Base-by-base conservation (phyloP, 2,888 invertebrate genomes). In the Trissoscelio sp. region DNA sequence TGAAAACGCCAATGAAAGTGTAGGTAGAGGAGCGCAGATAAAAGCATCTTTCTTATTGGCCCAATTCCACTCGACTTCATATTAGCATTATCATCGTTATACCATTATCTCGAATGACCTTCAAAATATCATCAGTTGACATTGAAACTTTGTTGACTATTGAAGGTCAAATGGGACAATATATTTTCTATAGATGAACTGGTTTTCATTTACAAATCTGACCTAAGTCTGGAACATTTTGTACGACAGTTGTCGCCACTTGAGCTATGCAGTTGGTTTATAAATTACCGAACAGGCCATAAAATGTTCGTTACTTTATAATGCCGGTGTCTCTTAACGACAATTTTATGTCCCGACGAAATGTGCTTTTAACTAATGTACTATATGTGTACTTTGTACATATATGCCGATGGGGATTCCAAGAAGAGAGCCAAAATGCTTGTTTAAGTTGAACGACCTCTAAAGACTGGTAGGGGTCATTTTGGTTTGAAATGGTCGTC, bases 1-100 rank as follows among this genome's bases (percentile, higher is more conserved):
- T 82, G 82, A 82, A 82, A 82, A 79, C 42, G 82, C 66, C 60
- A 82, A 77, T 73, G 81, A 81, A 82, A 79, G 81, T 82, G 78
- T 42, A 74, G 81, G 69, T 37, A 67, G 64, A 57, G 16, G 70
- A 69, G 48, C 34, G 16, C 78, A 48, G 73, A 73, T 69, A 74
- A 74, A 67, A n/a, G 58, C 67, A 72, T 79, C 74, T 78, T 81
- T 81, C 74, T 79, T 67, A 73, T 73, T 78, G 81, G 77, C 62
- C 69, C 73, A 69, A 73, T 74, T 78, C 77, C 28, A 28, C 14
- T 64, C 12, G 44, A 22, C 39, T 18, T 64, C 28, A 34, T 44
- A 34, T 58, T 58, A 60, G 51, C 58, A 39, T 53, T 28, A 64
- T 78, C 72, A 55, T 62, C 31, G 6, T 62, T 28, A 37, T 31